Base-by-base conservation (phyloP, 2,888 invertebrate genomes). In the Diploptera punctata region DNA sequence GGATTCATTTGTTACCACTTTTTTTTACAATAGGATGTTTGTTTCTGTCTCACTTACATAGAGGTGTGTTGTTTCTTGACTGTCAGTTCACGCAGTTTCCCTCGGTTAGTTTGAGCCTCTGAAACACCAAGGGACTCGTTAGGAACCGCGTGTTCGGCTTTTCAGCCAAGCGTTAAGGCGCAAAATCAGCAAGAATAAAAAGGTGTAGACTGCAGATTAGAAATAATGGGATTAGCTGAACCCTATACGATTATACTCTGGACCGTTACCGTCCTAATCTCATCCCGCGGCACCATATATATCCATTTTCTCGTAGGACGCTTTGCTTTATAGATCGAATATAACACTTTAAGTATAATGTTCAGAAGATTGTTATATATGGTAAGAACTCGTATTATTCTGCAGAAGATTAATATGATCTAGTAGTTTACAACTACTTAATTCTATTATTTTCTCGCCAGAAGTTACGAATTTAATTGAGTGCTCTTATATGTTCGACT, bases 41-140 rank as follows among this genome's bases (percentile, higher is more conserved):
- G 26, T 52, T 5, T 52, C 52, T 24, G 21, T 18, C 2, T 19
- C 13, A 52, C 52, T n/a, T 26, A 57, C 26, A 29, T 57, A 29
- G 57, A 57, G 57, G 57, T 57, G 57, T 31, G 24, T 57, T 57
- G 57, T 57, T 57, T 57, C 57, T 57, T 57, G 57, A 29, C 57
- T 57, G 57, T 57, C 57, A 57, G 57, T 57, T 29, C 57, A 57
- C 31, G 57, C 57, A 57, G 57, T 57, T 57, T 29, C 57, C 57
- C 57, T 29, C 57, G 16, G 57, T 57, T 57, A 57, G 57, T 57
- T 57, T 57, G 24, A 24, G 31, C 29, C 29, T 57, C 31, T 57
- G 24, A 57, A 57, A 57, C n/a, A n/a, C 29, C 65, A 18, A 44
- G 65, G 65, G 65, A 47, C 65, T 65, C 65, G 47, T 65, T 65